These are phyloP conservation scores for Bungarus multicinctus DNA, from an alignment of 2,113 vertebrate genomes.

Conservation along the genomic window DNA sequence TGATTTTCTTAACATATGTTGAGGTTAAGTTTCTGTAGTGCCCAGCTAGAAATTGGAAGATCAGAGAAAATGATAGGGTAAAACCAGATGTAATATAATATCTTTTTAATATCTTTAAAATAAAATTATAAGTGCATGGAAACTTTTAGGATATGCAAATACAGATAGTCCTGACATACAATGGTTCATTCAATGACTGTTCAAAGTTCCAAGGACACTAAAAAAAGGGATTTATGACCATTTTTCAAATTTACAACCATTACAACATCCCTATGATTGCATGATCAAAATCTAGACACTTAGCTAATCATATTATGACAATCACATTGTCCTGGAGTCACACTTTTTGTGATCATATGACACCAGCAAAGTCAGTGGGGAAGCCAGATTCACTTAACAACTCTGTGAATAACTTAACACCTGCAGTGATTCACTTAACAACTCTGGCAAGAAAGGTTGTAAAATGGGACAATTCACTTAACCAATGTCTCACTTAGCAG, in stretches of 20 bases:
- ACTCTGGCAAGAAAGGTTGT: neutral
- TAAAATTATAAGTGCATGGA: neutral
- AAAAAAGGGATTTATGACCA: neutral
- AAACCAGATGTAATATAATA: neutral
- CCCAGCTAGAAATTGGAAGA: neutral
- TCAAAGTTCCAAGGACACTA: neutral
- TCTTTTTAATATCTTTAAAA: no score
- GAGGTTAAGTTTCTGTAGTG: neutral
- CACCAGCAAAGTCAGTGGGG: neutral
- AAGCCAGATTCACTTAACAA: neutral
- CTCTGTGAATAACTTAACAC: no score
- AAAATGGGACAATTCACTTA: neutral
- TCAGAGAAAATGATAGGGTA: neutral
- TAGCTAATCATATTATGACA: neutral
- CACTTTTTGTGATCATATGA: neutral
- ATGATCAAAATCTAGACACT: neutral
- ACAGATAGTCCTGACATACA: neutral
- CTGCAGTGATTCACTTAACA: neutral
- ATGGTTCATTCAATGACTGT: neutral
- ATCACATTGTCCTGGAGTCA: neutral
- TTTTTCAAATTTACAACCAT: neutral
- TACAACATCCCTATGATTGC: neutral
- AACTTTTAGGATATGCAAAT: neutral
- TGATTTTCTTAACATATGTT: neutral
- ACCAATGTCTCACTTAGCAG: neutral